These are phyloP conservation scores for Peromyscus nudipes DNA, from an alignment of 2,797 vertebrate species.

Conservation along the genomic window DNA sequence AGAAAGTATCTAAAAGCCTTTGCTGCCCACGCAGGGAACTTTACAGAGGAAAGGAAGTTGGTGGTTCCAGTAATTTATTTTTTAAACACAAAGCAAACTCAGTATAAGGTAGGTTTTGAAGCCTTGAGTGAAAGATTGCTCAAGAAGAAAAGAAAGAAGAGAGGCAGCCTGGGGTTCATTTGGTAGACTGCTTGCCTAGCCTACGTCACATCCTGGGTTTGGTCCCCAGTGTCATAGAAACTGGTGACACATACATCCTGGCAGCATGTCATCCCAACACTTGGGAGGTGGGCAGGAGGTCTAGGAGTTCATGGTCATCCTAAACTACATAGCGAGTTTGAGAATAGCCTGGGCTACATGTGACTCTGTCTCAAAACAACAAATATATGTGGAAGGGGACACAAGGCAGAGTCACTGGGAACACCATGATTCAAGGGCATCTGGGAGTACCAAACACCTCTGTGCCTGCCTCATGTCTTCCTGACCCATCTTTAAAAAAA, in stretches of 20 bases:
- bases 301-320: neutral
- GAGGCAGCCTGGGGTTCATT: neutral
- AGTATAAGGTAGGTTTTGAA: neutral
- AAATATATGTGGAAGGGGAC: neutral
- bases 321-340: neutral
- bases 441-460: neutral
- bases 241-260: neutral
- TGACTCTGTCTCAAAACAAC: neutral
- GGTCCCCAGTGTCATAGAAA: neutral
- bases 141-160: neutral
- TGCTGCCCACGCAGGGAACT: conserved; percentile 13
- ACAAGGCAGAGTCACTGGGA: neutral
- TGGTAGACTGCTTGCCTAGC: neutral
- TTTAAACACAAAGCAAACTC: conserved; percentile 54
- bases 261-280: neutral
- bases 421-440: neutral
- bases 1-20: neutral
- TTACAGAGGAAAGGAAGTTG: conserved; percentile 24
- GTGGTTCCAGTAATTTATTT: neutral
- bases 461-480: neutral
- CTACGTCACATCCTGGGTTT: neutral
- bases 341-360: neutral
- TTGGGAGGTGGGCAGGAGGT: neutral
- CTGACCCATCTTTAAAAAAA: neutral
- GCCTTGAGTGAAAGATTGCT: neutral